phyloP scores from a whole-genome alignment of 35 echinoderm and acorn worm species.

The Patiria miniata region DNA sequence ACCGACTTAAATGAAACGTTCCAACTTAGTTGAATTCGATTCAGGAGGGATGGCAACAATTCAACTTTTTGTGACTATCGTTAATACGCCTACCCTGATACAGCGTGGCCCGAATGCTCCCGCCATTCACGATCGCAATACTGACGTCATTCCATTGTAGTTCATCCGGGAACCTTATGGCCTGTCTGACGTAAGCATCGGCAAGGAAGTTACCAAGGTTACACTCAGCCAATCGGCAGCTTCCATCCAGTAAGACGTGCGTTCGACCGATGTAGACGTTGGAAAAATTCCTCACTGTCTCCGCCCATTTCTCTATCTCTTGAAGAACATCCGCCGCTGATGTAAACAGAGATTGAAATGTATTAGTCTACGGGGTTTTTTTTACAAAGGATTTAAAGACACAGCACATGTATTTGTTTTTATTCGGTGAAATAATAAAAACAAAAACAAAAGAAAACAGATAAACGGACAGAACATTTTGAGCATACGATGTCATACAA shows the following conservation, averaged over 20 bases:
- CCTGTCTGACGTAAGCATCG: constrained; percentile 62
- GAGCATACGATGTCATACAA: no score
- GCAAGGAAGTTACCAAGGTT: constrained; percentile 79
- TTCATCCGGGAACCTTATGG: constrained; percentile 43
- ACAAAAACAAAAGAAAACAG: not conserved
- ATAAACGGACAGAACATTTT: not conserved
- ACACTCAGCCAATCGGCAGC: constrained; percentile 66
- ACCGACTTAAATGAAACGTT: no score
- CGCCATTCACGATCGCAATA: constrained; percentile 80
- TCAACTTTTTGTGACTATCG: no score
- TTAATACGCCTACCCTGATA: constrained; percentile 42
- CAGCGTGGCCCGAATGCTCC: constrained; percentile 69
- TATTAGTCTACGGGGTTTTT: no score
- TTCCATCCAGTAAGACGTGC: constrained; percentile 63
- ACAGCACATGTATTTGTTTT: not conserved
- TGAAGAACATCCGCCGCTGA: constrained; percentile 42
- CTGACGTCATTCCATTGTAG: constrained; percentile 84
- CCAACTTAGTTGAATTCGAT: no score
- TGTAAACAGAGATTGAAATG: not conserved
- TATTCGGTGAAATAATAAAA: not conserved
- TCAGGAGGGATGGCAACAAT: no score
- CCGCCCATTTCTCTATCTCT: constrained; percentile 53
- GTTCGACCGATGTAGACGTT: constrained; percentile 40
- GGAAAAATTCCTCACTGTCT: constrained; percentile 30
- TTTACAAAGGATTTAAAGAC: not conserved